These are phyloP conservation scores for Rhegmatorhina hoffmannsi DNA, from an alignment of 2,113 vertebrate species.

Conservation along the genomic window DNA sequence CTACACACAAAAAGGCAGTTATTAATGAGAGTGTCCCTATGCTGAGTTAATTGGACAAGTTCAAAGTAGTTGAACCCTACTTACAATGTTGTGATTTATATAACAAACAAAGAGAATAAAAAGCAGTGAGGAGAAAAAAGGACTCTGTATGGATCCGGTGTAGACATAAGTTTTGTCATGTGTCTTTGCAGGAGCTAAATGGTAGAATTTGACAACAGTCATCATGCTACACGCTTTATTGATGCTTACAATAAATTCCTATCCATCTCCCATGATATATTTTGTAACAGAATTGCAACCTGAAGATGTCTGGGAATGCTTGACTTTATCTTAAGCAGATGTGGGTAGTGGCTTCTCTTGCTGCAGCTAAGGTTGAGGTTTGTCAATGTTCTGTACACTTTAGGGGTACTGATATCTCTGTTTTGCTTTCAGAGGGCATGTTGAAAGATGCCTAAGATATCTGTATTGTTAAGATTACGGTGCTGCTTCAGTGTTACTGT, in stretches of 20 bases:
- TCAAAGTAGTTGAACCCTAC: background rate
- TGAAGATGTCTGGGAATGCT: background rate
- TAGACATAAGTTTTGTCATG: accelerated
- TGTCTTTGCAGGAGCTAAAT: background rate
- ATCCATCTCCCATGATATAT: background rate
- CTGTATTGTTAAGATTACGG: background rate
- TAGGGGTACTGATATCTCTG: background rate
- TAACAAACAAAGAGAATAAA: background rate
- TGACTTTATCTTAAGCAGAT: background rate
- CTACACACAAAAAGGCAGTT: background rate
- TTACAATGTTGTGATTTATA: background rate
- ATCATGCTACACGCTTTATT: background rate
- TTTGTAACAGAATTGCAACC: background rate
- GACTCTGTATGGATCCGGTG: background rate
- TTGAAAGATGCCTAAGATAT: background rate
- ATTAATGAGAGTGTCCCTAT: background rate
- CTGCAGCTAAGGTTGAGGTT: background rate
- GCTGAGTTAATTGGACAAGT: background rate
- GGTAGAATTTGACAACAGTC: background rate
- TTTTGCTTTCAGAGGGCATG: background rate
- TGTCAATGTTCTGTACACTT: background rate
- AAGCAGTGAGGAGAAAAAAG: background rate
- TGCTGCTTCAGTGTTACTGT: background rate
- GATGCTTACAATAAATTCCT: background rate
- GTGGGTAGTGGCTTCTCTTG: background rate